phyloP scores from a whole-genome alignment of 2,797 vertebrate species.

The Gephyroberyx darwinii region DNA sequence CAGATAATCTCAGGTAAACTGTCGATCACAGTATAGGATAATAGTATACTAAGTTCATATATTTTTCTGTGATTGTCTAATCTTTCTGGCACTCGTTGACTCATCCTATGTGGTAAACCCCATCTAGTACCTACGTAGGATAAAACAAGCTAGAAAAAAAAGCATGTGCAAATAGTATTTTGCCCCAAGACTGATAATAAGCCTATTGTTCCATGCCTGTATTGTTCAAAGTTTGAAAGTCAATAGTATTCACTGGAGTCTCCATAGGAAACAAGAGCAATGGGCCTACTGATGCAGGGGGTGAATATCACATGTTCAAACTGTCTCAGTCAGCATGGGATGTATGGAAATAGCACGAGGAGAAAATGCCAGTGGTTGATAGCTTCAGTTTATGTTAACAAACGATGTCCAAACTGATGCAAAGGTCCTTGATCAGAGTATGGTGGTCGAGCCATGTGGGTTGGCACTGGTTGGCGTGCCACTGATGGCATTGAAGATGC shows the following conservation, averaged over 20 bases:
- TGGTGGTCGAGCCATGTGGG: slow-evolving; percentile 86
- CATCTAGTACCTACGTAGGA: background rate
- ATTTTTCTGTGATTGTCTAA: background rate
- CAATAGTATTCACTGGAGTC: slow-evolving; percentile 49
- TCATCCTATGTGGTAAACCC: background rate
- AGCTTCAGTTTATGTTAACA: slow-evolving; percentile 3
- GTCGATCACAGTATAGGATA: slow-evolving; percentile 17
- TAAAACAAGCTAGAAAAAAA: slow-evolving; percentile 20
- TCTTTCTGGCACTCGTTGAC: slow-evolving; percentile 3
- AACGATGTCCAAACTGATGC: slow-evolving; percentile 68
- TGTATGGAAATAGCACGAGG: background rate
- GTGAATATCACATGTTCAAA: slow-evolving; percentile 13
- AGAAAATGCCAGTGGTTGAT: background rate
- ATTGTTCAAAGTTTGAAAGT: slow-evolving; percentile 17
- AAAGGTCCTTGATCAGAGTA: slow-evolving; percentile 61
- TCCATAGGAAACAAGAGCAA: slow-evolving; percentile 77
- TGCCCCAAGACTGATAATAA: slow-evolving; percentile 6
- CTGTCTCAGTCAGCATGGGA: slow-evolving; percentile 9
- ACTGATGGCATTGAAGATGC: slow-evolving; percentile 97
- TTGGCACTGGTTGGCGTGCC: slow-evolving; percentile 89
- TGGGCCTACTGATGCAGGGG: slow-evolving; percentile 1
- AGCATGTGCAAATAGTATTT: slow-evolving; percentile 6
- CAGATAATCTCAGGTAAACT: slow-evolving; percentile 20
- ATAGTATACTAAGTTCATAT: background rate
- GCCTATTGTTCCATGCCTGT: slow-evolving; percentile 4